These are phyloP conservation scores for Reticulitermes speratus DNA, from an alignment of 1,140 invertebrate species.

Conservation along the genomic window DNA sequence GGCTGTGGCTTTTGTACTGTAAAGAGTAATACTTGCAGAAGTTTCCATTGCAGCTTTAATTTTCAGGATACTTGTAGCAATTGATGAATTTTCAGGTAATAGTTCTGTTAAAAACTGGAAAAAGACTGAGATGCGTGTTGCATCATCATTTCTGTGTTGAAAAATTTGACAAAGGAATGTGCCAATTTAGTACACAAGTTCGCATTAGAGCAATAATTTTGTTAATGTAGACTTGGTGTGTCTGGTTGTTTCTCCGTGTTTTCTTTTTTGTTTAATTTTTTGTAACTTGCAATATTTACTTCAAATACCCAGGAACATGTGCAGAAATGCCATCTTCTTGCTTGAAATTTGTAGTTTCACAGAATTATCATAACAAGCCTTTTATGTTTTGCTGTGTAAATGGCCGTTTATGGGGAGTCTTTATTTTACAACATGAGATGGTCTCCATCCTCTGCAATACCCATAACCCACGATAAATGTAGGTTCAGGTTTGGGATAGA, in stretches of 20 bases:
- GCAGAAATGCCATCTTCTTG: background rate
- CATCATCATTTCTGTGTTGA: background rate
- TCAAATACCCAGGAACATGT: background rate
- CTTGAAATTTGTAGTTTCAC: background rate
- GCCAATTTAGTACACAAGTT: background rate
- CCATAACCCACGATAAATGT: background rate
- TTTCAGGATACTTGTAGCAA: background rate
- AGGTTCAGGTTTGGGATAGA: constrained; percentile 1
- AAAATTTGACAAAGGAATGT: background rate
- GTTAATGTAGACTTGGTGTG: background rate
- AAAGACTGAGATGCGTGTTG: background rate
- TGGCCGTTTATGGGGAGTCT: background rate
- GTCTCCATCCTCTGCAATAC: background rate
- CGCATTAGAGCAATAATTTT: background rate
- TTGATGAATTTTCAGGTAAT: constrained; percentile 2
- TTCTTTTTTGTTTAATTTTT: background rate
- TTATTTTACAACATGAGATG: background rate
- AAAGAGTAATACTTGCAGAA: background rate
- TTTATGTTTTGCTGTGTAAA: constrained; percentile 17
- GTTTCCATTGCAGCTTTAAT: background rate
- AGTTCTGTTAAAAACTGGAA: background rate
- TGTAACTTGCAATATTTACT: background rate
- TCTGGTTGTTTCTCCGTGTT: background rate
- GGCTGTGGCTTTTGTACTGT: background rate
- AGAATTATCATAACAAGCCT: background rate